Evolutionary conservation across 2,888 invertebrate genomes (phyloP).

Genomic region (Amiota communis): DNA sequence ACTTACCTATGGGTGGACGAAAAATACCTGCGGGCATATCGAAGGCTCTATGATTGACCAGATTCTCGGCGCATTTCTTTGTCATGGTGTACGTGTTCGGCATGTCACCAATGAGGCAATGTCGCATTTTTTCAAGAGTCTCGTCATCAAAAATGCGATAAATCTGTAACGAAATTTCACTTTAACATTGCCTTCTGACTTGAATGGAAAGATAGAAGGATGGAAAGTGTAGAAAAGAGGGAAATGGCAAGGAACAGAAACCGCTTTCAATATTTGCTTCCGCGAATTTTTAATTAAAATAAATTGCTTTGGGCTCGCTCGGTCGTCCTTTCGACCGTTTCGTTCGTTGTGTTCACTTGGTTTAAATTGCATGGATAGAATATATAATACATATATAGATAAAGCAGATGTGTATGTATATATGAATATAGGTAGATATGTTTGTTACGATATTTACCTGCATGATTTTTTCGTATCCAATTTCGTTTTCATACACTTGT

Average conservation of each 20-base stretch:
- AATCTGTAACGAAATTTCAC: conserved; percentile 55
- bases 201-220: neutral
- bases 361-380: too few relatives aligned
- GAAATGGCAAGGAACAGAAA: neutral
- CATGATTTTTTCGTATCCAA: conserved; percentile 74
- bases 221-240: neutral
- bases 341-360: too few relatives aligned
- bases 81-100: conserved; percentile 74
- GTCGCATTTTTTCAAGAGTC: conserved; percentile 70
- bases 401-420: too few relatives aligned
- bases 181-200: too few relatives aligned
- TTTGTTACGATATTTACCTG: conserved; percentile 62
- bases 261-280: neutral
- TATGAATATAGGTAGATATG: too few relatives aligned
- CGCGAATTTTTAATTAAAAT: conserved; percentile 24
- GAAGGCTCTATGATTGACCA: conserved; percentile 72
- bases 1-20: conserved; percentile 72
- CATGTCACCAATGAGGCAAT: conserved; percentile 71
- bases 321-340: too few relatives aligned
- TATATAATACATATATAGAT: too few relatives aligned
- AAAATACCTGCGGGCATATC: conserved; percentile 73
- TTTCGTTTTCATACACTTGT: conserved; percentile 72
- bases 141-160: conserved; percentile 71
- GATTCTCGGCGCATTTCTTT: conserved; percentile 72
- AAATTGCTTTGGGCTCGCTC: conserved; percentile 10